These are phyloP conservation scores for Channa striata DNA, from an alignment of 2,797 vertebrate genomes.

Conservation along the genomic window DNA sequence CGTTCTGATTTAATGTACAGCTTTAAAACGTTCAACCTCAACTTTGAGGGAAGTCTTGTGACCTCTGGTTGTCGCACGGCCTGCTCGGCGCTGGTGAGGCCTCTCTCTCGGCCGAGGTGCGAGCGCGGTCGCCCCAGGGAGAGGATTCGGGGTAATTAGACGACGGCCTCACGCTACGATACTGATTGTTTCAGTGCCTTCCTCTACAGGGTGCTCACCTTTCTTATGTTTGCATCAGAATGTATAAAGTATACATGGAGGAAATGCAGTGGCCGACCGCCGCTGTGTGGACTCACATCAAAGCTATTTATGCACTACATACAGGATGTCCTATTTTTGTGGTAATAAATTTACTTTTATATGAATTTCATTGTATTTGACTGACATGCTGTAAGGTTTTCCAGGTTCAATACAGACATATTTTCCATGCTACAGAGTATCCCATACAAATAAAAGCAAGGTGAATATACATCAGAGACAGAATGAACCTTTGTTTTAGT, in stretches of 20 bases:
- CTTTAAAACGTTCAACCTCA: constrained; percentile 19
- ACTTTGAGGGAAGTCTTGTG: constrained; percentile 55
- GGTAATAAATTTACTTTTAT: constrained; percentile 85
- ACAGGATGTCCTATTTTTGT: constrained; percentile 81
- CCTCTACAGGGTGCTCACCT: constrained; percentile 67
- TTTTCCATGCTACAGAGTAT: constrained; percentile 14
- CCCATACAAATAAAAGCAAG: constrained; percentile 18
- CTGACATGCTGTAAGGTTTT: constrained; percentile 31
- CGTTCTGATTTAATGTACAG: constrained; percentile 4
- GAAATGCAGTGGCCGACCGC: constrained; percentile 24
- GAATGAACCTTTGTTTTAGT: background rate
- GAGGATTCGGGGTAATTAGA: constrained; percentile 68
- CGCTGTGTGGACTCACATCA: constrained; percentile 57
- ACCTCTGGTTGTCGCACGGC: constrained; percentile 53
- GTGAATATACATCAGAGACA: background rate
- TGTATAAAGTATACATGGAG: constrained; percentile 45
- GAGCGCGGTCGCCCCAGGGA: constrained; percentile 40
- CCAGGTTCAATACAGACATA: background rate
- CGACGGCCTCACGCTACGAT: constrained; percentile 46
- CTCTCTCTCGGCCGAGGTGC: constrained; percentile 67
- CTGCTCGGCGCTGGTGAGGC: constrained; percentile 72
- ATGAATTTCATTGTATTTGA: constrained; percentile 53
- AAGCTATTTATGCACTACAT: constrained; percentile 83
- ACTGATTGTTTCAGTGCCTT: constrained; percentile 82
- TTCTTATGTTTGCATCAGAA: constrained; percentile 68